A percentile compares a stretch with the other conserved stretches of the same genome.
Evolutionary conservation across 2,113 vertebrate species (phyloP).

Genomic region (Gallinago jamesoni): DNA sequence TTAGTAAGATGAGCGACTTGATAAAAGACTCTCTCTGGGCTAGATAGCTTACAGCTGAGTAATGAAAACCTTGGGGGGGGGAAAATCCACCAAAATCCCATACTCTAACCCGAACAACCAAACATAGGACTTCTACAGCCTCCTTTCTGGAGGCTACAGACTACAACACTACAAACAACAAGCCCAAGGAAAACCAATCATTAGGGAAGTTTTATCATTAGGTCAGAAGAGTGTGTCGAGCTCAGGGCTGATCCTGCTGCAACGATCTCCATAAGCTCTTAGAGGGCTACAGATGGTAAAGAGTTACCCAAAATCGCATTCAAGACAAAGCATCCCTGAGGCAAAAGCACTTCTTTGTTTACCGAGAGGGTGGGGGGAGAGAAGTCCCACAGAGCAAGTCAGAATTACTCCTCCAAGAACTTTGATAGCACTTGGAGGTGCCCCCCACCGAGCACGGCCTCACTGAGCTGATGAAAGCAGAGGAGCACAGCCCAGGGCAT

Average conservation of each 20-base stretch:
- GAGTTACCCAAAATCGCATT: not conserved
- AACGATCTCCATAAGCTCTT: fast-evolving
- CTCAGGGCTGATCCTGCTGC: not conserved
- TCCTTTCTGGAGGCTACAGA: not conserved
- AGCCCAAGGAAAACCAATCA: not conserved
- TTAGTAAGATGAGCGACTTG: not conserved
- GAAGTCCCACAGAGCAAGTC: not conserved
- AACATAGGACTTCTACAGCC: not conserved
- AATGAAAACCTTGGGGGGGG: fast-evolving
- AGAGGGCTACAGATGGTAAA: fast-evolving
- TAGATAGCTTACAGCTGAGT: not conserved
- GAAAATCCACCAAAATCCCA: not conserved
- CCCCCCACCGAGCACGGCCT: not conserved
- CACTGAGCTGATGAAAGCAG: not conserved
- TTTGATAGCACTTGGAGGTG: not conserved
- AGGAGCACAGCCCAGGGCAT: not conserved
- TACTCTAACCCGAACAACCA: not conserved
- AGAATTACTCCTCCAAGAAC: not conserved
- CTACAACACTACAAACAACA: not conserved
- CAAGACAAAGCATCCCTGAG: not conserved
- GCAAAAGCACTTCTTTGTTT: not conserved
- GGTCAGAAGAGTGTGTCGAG: not conserved
- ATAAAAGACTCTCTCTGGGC: not conserved
- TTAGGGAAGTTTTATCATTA: fast-evolving
- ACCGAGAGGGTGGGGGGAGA: not conserved